Evolutionary conservation across 37 sponge, comb jelly and placozoan species (phyloP).

Genomic region (Crambe crambe): DNA sequence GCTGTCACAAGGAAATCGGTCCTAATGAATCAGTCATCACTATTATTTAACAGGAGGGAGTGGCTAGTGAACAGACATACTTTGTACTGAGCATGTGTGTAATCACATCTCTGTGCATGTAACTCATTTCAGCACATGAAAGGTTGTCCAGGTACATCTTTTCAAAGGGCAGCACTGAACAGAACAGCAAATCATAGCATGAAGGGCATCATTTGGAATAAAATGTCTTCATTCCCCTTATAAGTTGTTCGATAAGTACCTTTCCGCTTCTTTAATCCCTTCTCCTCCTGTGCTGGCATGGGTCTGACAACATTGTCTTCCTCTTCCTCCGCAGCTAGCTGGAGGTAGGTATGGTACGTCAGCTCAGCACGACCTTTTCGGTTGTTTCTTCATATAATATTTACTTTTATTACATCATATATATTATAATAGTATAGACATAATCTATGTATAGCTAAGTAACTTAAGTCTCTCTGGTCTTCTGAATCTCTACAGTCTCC

Average conservation of each 20-base stretch:
- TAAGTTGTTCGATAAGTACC: too few relatives aligned
- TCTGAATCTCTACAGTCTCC: too few relatives aligned
- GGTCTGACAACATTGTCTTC: conserved; percentile 56
- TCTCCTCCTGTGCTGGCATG: conserved; percentile 21
- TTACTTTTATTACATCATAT: too few relatives aligned
- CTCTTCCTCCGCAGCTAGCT: conserved; percentile 36
- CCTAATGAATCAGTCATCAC: conserved; percentile 10
- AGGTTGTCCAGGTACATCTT: conserved; percentile 75
- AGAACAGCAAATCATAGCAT: too few relatives aligned
- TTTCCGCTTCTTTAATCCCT: conserved; percentile 35
- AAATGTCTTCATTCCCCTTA: neutral
- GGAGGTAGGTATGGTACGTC: neutral
- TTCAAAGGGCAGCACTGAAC: conserved; percentile 84
- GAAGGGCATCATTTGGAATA: conserved; percentile 5
- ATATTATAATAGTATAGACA: too few relatives aligned
- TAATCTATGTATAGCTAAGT: too few relatives aligned
- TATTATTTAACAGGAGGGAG: neutral
- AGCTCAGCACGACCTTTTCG: too few relatives aligned
- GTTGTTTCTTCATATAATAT: too few relatives aligned
- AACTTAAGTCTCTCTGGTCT: too few relatives aligned
- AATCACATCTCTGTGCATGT: conserved; percentile 94
- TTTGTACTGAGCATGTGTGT: conserved; percentile 72
- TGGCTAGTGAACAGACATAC: conserved; percentile 47
- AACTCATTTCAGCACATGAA: conserved; percentile 86
- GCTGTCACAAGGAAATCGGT: conserved; percentile 92